Evolutionary conservation across 2,113 vertebrate genomes (phyloP).

Genomic region (Theristicus caerulescens): DNA sequence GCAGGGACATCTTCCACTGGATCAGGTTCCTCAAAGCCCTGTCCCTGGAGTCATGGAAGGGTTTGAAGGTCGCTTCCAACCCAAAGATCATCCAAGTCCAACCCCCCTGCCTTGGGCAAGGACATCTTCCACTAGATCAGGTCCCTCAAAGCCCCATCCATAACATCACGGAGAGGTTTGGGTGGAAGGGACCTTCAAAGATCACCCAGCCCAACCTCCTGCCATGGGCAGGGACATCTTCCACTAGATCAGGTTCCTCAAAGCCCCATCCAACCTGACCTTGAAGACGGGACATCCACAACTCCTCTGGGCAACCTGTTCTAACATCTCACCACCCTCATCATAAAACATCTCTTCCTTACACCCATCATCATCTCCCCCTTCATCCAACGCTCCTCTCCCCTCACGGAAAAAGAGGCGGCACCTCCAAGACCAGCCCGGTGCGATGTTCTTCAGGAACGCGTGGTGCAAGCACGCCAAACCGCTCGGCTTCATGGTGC

Average conservation of each 20-base stretch:
- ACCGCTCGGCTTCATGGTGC: fast-evolving
- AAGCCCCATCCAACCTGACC: not conserved
- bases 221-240: too few relatives aligned
- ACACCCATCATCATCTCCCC: not conserved
- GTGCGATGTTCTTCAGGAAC: not conserved
- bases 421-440: not conserved
- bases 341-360: not conserved
- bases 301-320: not conserved
- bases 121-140: too few relatives aligned
- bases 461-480: not conserved
- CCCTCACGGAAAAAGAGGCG: too few relatives aligned
- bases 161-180: fast-evolving
- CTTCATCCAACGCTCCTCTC: not conserved
- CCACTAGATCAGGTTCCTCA: not conserved
- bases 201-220: fast-evolving
- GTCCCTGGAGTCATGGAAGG: fast-evolving
- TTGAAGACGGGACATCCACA: not conserved
- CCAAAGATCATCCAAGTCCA: not conserved
- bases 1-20: not conserved
- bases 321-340: not conserved
- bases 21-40: not conserved
- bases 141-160: fast-evolving
- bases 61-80: too few relatives aligned
- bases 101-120: too few relatives aligned
- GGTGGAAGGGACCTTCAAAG: not conserved